Evolutionary conservation across 1,140 invertebrate species (phyloP).

Genomic region (Hycleus cichorii): DNA sequence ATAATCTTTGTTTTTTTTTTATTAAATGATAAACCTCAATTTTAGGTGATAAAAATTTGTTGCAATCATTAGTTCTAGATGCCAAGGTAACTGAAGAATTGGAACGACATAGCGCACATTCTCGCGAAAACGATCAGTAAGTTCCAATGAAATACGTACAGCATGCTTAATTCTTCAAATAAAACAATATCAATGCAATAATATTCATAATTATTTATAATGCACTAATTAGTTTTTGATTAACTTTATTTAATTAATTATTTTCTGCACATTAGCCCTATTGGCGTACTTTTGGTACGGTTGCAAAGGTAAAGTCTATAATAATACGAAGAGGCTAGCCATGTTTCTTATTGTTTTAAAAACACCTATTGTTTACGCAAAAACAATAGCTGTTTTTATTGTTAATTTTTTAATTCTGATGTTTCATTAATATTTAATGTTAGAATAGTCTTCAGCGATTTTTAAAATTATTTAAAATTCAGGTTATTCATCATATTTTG

Average conservation of each 20-base stretch:
- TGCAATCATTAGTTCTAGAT: constrained; percentile 76
- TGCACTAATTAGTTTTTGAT: constrained; percentile 17
- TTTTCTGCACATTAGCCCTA: constrained; percentile 60
- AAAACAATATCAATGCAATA: background rate
- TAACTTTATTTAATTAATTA: constrained; percentile 40
- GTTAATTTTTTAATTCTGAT: no score
- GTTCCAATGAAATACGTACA: constrained; percentile 41
- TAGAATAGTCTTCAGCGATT: no score
- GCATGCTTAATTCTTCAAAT: constrained; percentile 3
- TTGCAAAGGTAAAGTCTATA: constrained; percentile 72
- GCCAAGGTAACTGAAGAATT: constrained; percentile 70
- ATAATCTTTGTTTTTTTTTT: background rate
- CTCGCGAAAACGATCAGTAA: constrained; percentile 52
- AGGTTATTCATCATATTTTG: no score
- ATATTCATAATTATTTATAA: constrained; percentile 1
- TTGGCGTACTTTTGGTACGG: constrained; percentile 79
- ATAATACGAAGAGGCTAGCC: background rate
- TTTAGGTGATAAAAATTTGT: constrained; percentile 67
- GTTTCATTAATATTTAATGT: no score
- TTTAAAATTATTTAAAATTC: no score
- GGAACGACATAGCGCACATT: constrained; percentile 49
- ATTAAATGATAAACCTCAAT: background rate
- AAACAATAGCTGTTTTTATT: no score
- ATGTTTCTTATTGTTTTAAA: no score
- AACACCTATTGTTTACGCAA: no score